Evolutionary conservation across 1,140 invertebrate species (phyloP), one percentile per base, ranked within the genome.

Genomic region (Bombus consobrinus): DNA sequence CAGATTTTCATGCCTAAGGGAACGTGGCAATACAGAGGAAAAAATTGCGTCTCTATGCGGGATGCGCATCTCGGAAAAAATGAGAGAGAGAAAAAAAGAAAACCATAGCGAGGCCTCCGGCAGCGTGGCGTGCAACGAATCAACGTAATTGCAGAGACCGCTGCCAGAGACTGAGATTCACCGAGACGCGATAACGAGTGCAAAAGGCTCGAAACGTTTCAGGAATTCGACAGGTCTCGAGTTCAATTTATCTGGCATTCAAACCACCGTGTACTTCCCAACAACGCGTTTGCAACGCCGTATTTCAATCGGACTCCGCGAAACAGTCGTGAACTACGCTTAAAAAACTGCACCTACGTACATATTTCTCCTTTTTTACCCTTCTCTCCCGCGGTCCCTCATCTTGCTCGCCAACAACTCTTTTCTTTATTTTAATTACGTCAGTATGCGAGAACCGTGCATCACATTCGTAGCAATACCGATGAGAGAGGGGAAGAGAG

Each of bases 161-260:
- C 22, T 74, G 72, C 59, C n/a, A 34, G n/a, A 62, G n/a, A 53
- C 53, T 78, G 78, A 85, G 83, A 85, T 68, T 74, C 37, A 34
- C 18, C 22, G 22, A n/a, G 79, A 57, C 22, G 59, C n/a, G 86
- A 83, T 82, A 81, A 86, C 79, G 77, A 77, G 77, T 47, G 73
- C 53, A 78, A 85, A 76, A 71, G 85, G 59, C 74, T 69, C 43
- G 79, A 84, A 81, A 81, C 69, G 57, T 81, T 86, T 18, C 77
- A 75, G 71, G 57, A 88, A 88, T 82, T 79, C 84, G 87, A 68
- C 57, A 32, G 78, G 34, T 69, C 82, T 87, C 78, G 37, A 57
- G 79, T 82, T 84, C 89, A 87, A 90, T 90, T 90, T 90, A 87
- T 88, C 73, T 25, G 84, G 81, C 83, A 88, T 90, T 88, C 87